phyloP scores from a whole-genome alignment of 2,888 invertebrate genomes.

The Apodemia duryi region DNA sequence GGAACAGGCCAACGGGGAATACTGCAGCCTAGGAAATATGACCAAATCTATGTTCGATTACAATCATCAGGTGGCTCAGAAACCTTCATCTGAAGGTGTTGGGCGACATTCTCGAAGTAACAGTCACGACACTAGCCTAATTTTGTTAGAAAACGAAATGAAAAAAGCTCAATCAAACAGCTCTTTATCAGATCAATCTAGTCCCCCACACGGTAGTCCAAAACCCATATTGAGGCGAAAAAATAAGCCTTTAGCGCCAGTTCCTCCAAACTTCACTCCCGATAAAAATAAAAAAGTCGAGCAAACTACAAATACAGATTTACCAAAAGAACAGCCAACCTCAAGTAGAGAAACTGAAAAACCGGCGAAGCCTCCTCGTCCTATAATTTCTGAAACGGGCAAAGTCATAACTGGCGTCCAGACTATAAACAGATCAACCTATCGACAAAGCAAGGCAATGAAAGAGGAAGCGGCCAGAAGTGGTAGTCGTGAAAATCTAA shows the following conservation, averaged over 20 bases:
- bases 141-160: constrained; percentile 67
- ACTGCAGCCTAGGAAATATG: constrained; percentile 64
- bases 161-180: constrained; percentile 83
- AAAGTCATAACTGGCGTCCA: constrained; percentile 75
- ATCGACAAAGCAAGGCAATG: constrained; percentile 71
- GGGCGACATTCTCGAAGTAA: constrained; percentile 77
- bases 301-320: constrained; percentile 40
- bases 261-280: constrained; percentile 81
- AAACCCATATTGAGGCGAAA: constrained; percentile 85
- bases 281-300: constrained; percentile 63
- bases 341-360: constrained; percentile 60
- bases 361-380: constrained; percentile 83
- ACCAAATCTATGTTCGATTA: constrained; percentile 67
- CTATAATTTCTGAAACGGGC: constrained; percentile 70
- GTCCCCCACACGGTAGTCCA: constrained; percentile 87
- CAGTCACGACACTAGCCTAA: constrained; percentile 80
- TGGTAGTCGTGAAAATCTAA: constrained; percentile 62
- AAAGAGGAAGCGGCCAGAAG: constrained; percentile 62
- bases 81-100: constrained; percentile 36
- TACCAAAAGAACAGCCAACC: constrained; percentile 37
- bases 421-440: constrained; percentile 81
- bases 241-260: constrained; percentile 86
- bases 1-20: constrained; percentile 67
- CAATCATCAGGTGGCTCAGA: constrained; percentile 39
- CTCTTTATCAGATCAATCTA: constrained; percentile 83